Percentiles rank a stretch among this genome's conserved stretches.
Conservation (phyloP, 2,113 vertebrate species). For the Thermophis baileyi region DNA sequence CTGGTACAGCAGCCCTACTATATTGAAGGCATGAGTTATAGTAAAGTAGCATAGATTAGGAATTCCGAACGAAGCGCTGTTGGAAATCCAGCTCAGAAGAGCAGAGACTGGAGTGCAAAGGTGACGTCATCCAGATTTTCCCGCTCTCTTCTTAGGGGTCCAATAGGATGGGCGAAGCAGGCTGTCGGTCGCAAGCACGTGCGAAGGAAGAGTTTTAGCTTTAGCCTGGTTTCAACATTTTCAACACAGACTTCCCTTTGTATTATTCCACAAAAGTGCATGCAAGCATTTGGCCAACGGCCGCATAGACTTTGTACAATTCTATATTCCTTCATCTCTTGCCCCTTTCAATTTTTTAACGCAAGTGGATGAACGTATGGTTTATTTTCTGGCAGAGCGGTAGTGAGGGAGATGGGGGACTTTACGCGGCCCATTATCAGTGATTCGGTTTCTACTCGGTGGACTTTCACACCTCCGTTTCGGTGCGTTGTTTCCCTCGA, state of each 20-base stretch:
- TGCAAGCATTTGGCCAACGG: background rate
- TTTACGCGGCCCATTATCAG: background rate
- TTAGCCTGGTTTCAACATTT: background rate
- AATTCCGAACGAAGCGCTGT: background rate
- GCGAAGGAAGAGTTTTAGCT: background rate
- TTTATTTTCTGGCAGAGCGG: background rate
- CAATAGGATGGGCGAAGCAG: background rate
- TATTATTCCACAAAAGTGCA: background rate
- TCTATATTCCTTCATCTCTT: background rate
- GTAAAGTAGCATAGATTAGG: background rate
- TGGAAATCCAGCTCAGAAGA: background rate
- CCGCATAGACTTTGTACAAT: background rate
- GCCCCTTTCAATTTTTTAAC: background rate
- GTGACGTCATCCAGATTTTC: background rate
- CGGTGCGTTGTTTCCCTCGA: background rate
- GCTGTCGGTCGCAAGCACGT: background rate
- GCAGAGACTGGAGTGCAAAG: background rate
- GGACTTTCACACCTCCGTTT: background rate
- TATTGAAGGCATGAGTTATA: background rate
- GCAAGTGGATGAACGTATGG: background rate
- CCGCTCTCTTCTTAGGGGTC: background rate
- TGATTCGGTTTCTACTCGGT: background rate
- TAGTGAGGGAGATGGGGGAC: background rate
- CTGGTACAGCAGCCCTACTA: background rate
- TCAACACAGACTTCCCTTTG: background rate